Percentiles rank a stretch among this genome's conserved stretches.
phyloP scores from a whole-genome alignment of 2,113 vertebrate species.

The Apteryx owenii region DNA sequence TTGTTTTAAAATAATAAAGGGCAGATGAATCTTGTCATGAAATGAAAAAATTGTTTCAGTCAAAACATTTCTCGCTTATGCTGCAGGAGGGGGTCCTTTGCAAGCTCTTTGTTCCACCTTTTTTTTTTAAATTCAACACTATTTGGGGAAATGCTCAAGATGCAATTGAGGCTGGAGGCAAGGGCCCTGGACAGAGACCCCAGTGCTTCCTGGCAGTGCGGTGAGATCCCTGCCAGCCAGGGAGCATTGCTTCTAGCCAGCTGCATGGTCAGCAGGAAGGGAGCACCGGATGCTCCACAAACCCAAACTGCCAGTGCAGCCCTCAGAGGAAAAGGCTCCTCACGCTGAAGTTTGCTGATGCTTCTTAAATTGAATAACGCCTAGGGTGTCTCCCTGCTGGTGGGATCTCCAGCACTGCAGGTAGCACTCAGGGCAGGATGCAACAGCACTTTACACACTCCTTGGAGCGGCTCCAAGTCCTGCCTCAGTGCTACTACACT shows the following conservation, averaged over 20 bases:
- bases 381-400: background rate
- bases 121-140: background rate
- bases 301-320: background rate
- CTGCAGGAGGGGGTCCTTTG: background rate
- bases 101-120: background rate
- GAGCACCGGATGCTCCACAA: background rate
- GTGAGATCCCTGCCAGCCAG: background rate
- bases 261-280: background rate
- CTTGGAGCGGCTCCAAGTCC: background rate
- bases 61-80: background rate
- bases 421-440: background rate
- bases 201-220: background rate
- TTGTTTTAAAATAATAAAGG: background rate
- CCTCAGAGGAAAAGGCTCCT: background rate
- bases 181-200: background rate
- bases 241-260: background rate
- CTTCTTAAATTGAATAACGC: background rate
- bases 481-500: background rate
- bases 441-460: background rate
- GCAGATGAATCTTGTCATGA: background rate
- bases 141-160: background rate
- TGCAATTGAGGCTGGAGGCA: background rate
- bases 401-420: background rate
- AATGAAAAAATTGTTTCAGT: background rate
- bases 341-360: background rate